Percentiles rank a stretch among this genome's conserved stretches.
Evolutionary conservation across 2,797 vertebrate species (phyloP).

Genomic region (Microctenopoma lineatum): DNA sequence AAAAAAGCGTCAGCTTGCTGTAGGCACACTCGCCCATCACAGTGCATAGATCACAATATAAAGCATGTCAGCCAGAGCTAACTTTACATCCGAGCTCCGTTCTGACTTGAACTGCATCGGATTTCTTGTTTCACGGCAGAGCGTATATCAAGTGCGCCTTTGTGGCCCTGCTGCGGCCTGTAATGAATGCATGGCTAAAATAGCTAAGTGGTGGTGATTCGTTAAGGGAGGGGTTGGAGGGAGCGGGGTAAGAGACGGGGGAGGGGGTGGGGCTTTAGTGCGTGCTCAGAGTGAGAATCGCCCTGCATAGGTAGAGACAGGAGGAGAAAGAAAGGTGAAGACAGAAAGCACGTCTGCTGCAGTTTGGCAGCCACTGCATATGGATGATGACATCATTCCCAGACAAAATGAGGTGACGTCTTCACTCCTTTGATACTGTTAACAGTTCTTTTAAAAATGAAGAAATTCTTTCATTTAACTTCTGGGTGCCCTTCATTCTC

Average conservation of each 20-base stretch:
- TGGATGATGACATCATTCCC: conserved; percentile 64
- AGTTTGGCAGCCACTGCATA: conserved; percentile 56
- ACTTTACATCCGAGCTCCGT: conserved; percentile 49
- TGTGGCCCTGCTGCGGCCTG: conserved; percentile 53
- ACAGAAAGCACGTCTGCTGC: conserved; percentile 61
- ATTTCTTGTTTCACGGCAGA: conserved; percentile 58
- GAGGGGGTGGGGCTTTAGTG: conserved; percentile 12
- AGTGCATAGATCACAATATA: conserved; percentile 39
- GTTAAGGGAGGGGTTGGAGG: conserved; percentile 45
- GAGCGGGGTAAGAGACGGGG: conserved; percentile 14
- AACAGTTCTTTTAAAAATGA: conserved; percentile 9
- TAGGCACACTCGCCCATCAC: conserved; percentile 22
- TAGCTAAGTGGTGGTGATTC: conserved; percentile 61
- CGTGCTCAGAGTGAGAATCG: conserved; percentile 69
- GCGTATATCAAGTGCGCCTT: conserved; percentile 57
- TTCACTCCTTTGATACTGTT: conserved; percentile 22
- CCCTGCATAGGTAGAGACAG: conserved; percentile 42
- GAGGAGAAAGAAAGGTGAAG: conserved; percentile 54
- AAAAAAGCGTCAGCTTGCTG: conserved; percentile 43
- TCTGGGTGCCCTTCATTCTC: conserved; percentile 37
- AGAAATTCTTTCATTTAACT: conserved; percentile 54
- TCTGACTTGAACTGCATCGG: conserved; percentile 62
- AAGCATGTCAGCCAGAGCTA: conserved; percentile 42
- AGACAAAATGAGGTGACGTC: conserved; percentile 30
- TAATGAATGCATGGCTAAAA: conserved; percentile 75